Evolutionary conservation across 2,888 invertebrate species (phyloP).

Genomic region (Pseudoips prasinana): DNA sequence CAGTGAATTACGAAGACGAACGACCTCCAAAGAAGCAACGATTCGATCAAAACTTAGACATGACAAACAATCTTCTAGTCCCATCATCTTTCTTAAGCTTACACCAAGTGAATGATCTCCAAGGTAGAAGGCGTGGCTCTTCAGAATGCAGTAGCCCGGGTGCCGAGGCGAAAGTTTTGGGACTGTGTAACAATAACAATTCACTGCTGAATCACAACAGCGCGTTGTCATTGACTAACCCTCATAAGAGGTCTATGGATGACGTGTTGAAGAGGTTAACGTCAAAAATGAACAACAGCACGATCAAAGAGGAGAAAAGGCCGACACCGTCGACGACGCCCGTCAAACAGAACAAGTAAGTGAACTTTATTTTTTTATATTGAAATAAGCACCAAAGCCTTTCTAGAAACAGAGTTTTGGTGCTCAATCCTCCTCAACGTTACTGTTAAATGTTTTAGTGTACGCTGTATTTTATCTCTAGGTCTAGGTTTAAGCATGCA

Average conservation of each 20-base stretch:
- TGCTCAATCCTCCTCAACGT: too few relatives aligned
- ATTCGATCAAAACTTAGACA: slow-evolving; percentile 81
- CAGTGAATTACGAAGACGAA: slow-evolving; percentile 82
- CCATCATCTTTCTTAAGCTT: slow-evolving; percentile 78
- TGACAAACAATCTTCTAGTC: slow-evolving; percentile 83
- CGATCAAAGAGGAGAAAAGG: slow-evolving; percentile 87
- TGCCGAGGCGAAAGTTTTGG: slow-evolving; percentile 84
- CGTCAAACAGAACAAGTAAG: slow-evolving; percentile 80
- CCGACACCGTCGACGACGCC: slow-evolving; percentile 87
- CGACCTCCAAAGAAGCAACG: slow-evolving; percentile 83
- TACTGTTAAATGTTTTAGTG: too few relatives aligned
- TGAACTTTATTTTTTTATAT: slow-evolving; percentile 20
- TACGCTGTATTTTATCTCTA: too few relatives aligned
- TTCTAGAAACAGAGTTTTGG: too few relatives aligned
- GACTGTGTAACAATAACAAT: slow-evolving; percentile 85
- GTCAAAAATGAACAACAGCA: slow-evolving; percentile 91
- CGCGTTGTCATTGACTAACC: slow-evolving; percentile 71
- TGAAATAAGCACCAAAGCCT: too few relatives aligned
- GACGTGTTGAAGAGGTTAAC: slow-evolving; percentile 93
- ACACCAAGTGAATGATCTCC: slow-evolving; percentile 81
- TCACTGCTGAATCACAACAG: slow-evolving; percentile 84
- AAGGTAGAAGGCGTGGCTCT: slow-evolving; percentile 76
- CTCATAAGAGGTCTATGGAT: slow-evolving; percentile 92
- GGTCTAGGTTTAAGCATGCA: too few relatives aligned
- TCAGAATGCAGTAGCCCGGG: slow-evolving; percentile 89